Conservation (phyloP, 2,888 invertebrate species). For the Prosopocoilus inquinatus region DNA sequence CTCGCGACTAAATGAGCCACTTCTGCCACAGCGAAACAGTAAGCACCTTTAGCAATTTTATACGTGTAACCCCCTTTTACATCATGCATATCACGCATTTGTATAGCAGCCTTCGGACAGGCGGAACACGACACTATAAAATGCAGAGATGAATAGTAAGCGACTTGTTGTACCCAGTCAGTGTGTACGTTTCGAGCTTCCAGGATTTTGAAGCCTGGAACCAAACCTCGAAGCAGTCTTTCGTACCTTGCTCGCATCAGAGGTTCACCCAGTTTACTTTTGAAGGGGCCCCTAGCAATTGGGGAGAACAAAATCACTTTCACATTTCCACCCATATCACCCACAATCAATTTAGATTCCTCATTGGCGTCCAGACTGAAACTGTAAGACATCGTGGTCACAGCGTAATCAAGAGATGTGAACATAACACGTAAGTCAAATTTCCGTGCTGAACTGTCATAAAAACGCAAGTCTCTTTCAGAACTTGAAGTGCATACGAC, state of each 20-base stretch:
- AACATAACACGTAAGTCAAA: constrained; percentile 72
- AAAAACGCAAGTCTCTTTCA: constrained; percentile 76
- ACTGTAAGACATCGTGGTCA: constrained; percentile 60
- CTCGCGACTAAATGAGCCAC: constrained; percentile 61
- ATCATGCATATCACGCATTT: constrained; percentile 61
- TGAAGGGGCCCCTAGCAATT: constrained; percentile 66
- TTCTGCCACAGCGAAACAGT: constrained; percentile 63
- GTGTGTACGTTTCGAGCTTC: constrained; percentile 59
- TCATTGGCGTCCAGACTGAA: constrained; percentile 58
- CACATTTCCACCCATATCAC: constrained; percentile 73
- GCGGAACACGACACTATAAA: constrained; percentile 63
- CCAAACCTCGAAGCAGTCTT: constrained; percentile 35
- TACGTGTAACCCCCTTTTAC: constrained; percentile 60
- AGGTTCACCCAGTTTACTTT: constrained; percentile 63
- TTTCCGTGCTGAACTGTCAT: constrained; percentile 72
- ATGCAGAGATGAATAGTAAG: constrained; percentile 64
- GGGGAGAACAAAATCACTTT: constrained; percentile 63
- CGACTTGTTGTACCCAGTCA: constrained; percentile 70
- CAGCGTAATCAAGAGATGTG: constrained; percentile 62
- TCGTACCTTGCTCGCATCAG: constrained; percentile 60
- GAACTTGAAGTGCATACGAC: constrained; percentile 75
- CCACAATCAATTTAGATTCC: constrained; percentile 65
- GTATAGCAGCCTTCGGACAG: constrained; percentile 53
- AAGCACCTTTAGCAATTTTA: constrained; percentile 59
- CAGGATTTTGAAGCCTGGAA: constrained; percentile 31